Evolutionary conservation across 2,797 vertebrate genomes (phyloP).

Genomic region (Notamacropus eugenii): DNA sequence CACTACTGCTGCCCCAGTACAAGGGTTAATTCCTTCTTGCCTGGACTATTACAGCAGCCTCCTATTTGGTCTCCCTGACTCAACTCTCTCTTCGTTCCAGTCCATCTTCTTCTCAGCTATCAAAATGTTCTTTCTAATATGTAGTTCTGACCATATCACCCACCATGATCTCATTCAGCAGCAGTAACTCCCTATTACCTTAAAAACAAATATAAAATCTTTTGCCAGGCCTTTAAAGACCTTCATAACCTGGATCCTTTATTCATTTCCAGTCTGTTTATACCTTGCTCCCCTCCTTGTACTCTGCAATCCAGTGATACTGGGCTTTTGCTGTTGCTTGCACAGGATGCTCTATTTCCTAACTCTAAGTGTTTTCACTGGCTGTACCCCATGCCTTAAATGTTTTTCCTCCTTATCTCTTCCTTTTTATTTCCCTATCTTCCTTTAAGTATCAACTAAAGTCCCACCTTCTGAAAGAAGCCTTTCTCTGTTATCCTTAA

Average conservation of each 20-base stretch:
- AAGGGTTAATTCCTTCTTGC: accelerated
- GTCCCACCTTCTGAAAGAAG: background rate
- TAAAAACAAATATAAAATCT: background rate
- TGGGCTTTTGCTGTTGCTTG: background rate
- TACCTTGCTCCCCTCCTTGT: background rate
- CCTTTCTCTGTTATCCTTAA: background rate
- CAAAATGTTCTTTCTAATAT: background rate
- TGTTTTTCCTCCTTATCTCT: background rate
- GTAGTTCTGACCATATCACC: background rate
- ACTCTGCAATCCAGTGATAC: background rate
- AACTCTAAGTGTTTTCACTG: background rate
- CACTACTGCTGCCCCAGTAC: background rate
- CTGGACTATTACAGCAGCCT: background rate
- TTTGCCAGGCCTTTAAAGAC: background rate
- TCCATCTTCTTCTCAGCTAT: background rate
- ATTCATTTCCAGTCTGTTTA: background rate
- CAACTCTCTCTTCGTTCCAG: background rate
- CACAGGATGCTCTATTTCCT: background rate
- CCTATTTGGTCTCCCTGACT: background rate
- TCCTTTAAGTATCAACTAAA: background rate
- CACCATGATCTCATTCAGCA: background rate
- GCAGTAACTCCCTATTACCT: background rate
- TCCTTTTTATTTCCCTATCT: background rate
- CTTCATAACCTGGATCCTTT: background rate
- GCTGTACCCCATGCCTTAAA: background rate